These are phyloP conservation scores for Delichon dasypus DNA, from an alignment of 2,797 vertebrate species.

Conservation along the genomic window DNA sequence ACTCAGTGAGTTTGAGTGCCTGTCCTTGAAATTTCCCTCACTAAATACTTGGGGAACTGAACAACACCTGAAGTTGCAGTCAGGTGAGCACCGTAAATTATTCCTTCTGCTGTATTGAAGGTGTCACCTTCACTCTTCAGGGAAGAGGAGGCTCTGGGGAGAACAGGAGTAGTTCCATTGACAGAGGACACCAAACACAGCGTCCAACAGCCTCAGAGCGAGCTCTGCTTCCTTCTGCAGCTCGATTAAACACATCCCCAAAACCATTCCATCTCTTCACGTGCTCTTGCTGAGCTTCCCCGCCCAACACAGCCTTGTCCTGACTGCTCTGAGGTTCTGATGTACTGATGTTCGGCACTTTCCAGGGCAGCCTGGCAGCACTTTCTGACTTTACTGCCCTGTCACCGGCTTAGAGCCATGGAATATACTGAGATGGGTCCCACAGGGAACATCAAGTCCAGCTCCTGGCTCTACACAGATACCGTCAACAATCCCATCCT, in stretches of 20 bases:
- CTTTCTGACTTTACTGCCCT: neutral
- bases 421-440: neutral
- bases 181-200: neutral
- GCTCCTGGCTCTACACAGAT: neutral
- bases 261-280: neutral
- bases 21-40: neutral
- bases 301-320: neutral
- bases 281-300: neutral
- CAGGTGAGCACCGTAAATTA: neutral
- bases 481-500: neutral
- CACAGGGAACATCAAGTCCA: neutral
- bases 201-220: accelerated
- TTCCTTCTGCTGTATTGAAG: neutral
- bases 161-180: neutral
- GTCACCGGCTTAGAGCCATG: neutral
- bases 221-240: neutral
- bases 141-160: neutral
- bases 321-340: neutral
- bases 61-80: neutral
- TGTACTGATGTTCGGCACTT: neutral
- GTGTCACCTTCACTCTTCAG: neutral
- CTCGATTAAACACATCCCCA: neutral
- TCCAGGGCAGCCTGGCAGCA: neutral
- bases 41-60: neutral
- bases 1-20: neutral